Base-by-base conservation (phyloP, 2,113 vertebrate species). In the Proterorhinus semilunaris region DNA sequence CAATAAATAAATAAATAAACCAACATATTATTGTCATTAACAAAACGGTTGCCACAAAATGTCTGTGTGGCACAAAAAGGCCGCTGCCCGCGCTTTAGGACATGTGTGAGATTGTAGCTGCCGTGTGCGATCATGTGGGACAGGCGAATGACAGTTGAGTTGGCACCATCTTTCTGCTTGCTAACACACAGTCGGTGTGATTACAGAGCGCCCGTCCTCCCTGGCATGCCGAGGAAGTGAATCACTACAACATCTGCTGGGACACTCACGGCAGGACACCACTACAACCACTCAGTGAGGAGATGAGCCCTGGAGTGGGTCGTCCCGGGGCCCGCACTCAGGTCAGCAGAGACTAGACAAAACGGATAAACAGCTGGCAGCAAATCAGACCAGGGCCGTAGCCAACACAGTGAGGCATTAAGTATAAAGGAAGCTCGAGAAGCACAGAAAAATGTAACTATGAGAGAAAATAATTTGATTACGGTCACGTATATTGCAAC, bases 191-290 rank as follows among this genome's bases (percentile, higher is more conserved):
- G 82, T 16, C 76, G 78, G 74, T 65, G 83, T 84, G 81, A 83
- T 86, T 84, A 81, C 75, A 87, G 76, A 73, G 76, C 84, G 72
- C 6, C 17, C 12, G 69, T 78, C 52, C 68, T 87, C 72, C 83
- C 77, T 50, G 68, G 76, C 47, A 77, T 36, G 75, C 72, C 46
- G 65, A 55, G 50, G 79, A 83, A 78, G 69, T 81, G 72, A 84
- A 83, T 85, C 83, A 62, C 68, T 64, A 73, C 17, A 88, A 86
- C 84, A 87, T 87, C 84, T 89, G 89, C 87, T 68, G 69, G 76
- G 80, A 85, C 71, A n/a, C 78, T 82, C 71, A 45, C 74, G 52
- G 71, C 68, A 61, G 76, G 86, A 79, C 69, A 55, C 68, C 71
- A 69, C 51, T 10, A 55, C 27, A 1, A 44, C 27, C 27, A 36